These are phyloP conservation scores for Melinopterus prodromus DNA, from an alignment of 2,888 invertebrate species.

Conservation along the genomic window DNA sequence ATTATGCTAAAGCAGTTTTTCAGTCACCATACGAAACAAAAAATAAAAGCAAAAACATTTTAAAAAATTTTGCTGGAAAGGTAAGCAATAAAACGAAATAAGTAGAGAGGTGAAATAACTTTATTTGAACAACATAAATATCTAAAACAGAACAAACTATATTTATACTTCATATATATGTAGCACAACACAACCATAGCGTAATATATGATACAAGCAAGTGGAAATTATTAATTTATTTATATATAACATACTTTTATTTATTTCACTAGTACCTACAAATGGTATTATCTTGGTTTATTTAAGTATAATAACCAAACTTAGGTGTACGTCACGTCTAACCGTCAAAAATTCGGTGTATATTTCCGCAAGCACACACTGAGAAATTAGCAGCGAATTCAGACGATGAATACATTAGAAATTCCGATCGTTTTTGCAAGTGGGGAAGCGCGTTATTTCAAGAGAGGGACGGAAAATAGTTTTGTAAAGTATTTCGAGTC, in stretches of 20 bases:
- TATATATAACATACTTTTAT: constrained; percentile 42
- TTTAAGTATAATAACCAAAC: constrained; percentile 12
- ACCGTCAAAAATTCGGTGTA: constrained; percentile 50
- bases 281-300: constrained; percentile 33
- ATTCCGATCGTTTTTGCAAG: constrained; percentile 31
- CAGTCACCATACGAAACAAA: no score
- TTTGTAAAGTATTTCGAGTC: constrained; percentile 23
- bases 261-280: constrained; percentile 50
- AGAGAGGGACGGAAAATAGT: constrained; percentile 33
- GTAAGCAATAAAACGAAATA: constrained; percentile 9
- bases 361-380: constrained; percentile 52
- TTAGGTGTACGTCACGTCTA: constrained; percentile 17
- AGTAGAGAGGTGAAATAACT: constrained; percentile 58
- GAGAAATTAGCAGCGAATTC: constrained; percentile 54
- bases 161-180: constrained; percentile 42
- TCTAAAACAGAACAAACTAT: constrained; percentile 53
- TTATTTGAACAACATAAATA: constrained; percentile 57
- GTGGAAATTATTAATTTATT: constrained; percentile 45
- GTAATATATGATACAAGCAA: constrained; percentile 58
- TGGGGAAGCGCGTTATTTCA: constrained; percentile 11
- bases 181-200: constrained; percentile 57
- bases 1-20: no score
- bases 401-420: constrained; percentile 23
- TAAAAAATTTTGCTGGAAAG: neutral
- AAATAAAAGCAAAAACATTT: no score